Evolutionary conservation across 2,113 vertebrate species (phyloP).

Genomic region (Drymodes brunneopygia): DNA sequence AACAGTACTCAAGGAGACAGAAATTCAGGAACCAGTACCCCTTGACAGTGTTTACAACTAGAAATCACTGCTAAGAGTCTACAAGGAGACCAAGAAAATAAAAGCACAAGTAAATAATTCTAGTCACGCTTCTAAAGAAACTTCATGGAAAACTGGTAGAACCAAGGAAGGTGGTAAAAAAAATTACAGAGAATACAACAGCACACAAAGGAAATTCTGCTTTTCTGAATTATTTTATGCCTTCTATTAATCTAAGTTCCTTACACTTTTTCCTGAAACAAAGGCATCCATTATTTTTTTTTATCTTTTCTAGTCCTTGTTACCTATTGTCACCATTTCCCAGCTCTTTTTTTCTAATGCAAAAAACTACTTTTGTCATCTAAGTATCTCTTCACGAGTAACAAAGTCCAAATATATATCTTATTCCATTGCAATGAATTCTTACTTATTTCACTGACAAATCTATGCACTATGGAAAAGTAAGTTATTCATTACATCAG

Average conservation of each 20-base stretch:
- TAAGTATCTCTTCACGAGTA: not conserved
- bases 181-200: not conserved
- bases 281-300: not conserved
- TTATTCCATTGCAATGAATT: not conserved
- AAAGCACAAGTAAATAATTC: not conserved
- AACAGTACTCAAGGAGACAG: not conserved
- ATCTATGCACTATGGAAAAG: not conserved
- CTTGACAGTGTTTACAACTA: not conserved
- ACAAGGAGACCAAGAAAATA: not conserved
- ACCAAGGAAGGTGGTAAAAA: not conserved
- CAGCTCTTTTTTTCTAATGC: not conserved
- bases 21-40: not conserved
- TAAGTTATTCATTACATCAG: not conserved
- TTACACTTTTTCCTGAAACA: not conserved
- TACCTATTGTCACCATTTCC: not conserved
- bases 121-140: not conserved
- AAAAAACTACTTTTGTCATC: not conserved
- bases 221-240: not conserved
- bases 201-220: not conserved
- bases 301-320: not conserved
- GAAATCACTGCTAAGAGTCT: not conserved
- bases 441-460: not conserved
- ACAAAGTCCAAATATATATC: not conserved
- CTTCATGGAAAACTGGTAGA: not conserved
- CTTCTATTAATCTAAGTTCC: not conserved